Conservation (phyloP, 1,140 invertebrate genomes). For the Drosophila tani region DNA sequence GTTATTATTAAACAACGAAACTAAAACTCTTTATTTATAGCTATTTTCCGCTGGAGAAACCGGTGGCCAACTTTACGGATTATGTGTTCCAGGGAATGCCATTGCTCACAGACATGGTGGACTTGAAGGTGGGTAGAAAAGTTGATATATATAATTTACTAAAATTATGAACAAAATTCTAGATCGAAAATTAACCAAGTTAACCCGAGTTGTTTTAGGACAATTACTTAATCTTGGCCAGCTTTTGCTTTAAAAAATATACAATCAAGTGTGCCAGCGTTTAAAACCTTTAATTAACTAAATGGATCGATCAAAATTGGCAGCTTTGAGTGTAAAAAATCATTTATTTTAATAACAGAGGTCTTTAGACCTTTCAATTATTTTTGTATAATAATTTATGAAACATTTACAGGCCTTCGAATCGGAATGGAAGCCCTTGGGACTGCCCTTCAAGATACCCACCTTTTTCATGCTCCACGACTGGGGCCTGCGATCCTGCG, state of each 20-base stretch:
- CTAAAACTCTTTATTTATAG: too few species aligned
- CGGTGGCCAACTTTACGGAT: conserved; percentile 87
- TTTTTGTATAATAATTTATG: background rate
- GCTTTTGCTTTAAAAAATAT: background rate
- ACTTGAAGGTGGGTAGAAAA: conserved; percentile 49
- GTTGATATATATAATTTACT: background rate
- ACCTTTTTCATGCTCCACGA: conserved; percentile 68
- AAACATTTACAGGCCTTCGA: conserved; percentile 42
- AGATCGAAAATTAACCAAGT: background rate
- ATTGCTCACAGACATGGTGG: conserved; percentile 80
- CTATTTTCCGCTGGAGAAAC: conserved; percentile 86
- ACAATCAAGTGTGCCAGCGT: conserved; percentile 1
- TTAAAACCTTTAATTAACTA: background rate
- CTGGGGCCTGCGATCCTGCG: conserved; percentile 85
- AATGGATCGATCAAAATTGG: background rate
- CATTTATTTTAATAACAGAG: background rate
- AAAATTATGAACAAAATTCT: background rate
- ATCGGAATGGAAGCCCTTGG: conserved; percentile 29
- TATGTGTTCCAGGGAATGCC: conserved; percentile 85
- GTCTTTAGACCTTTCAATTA: too few species aligned
- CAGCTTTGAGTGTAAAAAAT: background rate
- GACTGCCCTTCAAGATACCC: conserved; percentile 58
- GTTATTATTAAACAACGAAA: too few species aligned
- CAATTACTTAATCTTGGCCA: background rate
- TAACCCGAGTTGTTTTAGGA: background rate